These are phyloP conservation scores for Ailurus styani DNA, from an alignment of 2,113 vertebrate species.

Conservation along the genomic window DNA sequence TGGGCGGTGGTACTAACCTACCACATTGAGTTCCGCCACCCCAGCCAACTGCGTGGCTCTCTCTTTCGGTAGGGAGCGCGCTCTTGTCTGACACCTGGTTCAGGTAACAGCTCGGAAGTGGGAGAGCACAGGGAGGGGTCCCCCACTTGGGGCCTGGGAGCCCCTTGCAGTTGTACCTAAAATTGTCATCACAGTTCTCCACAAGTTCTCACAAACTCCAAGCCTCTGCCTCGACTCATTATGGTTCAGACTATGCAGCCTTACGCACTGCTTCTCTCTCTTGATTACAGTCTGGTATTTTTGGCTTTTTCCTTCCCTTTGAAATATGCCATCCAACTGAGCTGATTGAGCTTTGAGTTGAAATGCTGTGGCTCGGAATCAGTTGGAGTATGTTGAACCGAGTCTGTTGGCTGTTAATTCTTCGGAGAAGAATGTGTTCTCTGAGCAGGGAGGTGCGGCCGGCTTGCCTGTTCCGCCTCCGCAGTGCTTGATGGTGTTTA, in stretches of 20 bases:
- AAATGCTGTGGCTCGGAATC: not conserved
- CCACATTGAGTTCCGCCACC: rapidly evolving
- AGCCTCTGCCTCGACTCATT: not conserved
- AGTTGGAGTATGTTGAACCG: not conserved
- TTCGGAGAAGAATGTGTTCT: rapidly evolving
- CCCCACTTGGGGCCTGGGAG: too few relatives aligned
- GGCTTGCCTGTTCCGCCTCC: rapidly evolving
- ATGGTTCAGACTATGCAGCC: rapidly evolving
- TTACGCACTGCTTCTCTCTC: not conserved
- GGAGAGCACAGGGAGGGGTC: not conserved
- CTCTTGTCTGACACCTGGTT: too few relatives aligned
- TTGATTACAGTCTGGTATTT: not conserved
- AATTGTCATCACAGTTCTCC: too few relatives aligned
- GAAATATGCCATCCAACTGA: not conserved
- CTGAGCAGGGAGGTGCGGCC: not conserved
- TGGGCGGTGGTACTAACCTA: not conserved
- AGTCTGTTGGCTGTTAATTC: not conserved
- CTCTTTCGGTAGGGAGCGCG: rapidly evolving
- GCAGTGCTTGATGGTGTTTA: not conserved
- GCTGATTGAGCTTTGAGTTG: not conserved
- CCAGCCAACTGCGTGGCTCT: not conserved
- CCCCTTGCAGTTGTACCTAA: not conserved
- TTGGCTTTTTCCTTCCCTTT: too few relatives aligned
- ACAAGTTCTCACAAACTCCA: not conserved
- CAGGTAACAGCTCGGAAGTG: not conserved